Percentiles rank a stretch among this genome's conserved stretches.
Evolutionary conservation across 2,797 vertebrate species (phyloP).

Genomic region (Eupleurogrammus muticus): DNA sequence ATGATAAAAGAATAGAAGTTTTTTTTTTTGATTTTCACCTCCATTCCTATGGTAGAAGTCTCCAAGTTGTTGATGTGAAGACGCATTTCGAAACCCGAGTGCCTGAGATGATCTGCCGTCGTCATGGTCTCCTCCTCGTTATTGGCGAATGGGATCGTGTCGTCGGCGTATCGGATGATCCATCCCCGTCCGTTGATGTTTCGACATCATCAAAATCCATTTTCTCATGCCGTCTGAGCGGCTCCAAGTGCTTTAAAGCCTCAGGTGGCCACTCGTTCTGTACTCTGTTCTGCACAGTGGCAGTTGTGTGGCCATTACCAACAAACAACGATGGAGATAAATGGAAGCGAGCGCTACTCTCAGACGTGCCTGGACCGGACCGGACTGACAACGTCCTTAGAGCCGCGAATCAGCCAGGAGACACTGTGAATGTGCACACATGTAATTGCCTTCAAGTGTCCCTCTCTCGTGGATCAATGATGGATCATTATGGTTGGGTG

Average conservation of each 20-base stretch:
- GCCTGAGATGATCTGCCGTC: no score
- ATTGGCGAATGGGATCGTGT: no score
- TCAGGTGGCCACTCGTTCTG: not conserved
- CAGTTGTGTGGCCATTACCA: constrained; percentile 19
- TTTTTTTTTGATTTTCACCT: no score
- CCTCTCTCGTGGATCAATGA: constrained; percentile 62
- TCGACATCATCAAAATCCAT: not conserved
- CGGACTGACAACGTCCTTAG: constrained; percentile 32
- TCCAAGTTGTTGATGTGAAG: no score
- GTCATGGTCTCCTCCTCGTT: no score
- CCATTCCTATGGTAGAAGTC: no score
- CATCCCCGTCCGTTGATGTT: no score
- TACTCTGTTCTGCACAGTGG: constrained; percentile 1
- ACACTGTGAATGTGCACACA: constrained; percentile 37
- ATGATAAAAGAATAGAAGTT: no score
- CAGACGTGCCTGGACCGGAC: constrained; percentile 50
- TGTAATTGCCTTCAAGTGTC: constrained; percentile 54
- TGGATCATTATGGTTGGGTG: constrained; percentile 63
- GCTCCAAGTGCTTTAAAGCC: constrained; percentile 9
- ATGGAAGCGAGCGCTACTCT: constrained; percentile 46
- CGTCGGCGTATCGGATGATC: no score
- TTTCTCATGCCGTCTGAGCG: not conserved
- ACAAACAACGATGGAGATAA: constrained; percentile 45
- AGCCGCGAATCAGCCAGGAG: constrained; percentile 26
- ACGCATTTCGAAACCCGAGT: no score